Percentiles rank a stretch among this genome's conserved stretches.
These are phyloP conservation scores for Cheiracanthium punctorium DNA, from an alignment of 2,888 invertebrate species.

Conservation along the genomic window DNA sequence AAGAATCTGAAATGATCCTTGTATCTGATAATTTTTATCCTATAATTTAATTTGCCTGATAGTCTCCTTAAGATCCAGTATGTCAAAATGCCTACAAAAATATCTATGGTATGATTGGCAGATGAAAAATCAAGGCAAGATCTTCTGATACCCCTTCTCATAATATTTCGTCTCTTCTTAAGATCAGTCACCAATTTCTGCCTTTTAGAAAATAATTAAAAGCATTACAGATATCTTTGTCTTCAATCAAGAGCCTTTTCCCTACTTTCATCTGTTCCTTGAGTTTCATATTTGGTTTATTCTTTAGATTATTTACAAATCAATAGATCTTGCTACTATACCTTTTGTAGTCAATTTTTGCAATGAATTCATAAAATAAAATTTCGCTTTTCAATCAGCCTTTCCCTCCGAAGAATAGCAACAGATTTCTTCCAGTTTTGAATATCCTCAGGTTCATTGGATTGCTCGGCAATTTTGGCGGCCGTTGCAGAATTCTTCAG, in stretches of 20 bases:
- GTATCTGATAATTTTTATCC: too few species aligned
- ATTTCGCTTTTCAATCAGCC: neutral
- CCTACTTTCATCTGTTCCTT: neutral
- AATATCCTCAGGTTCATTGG: neutral
- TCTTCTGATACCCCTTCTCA: neutral
- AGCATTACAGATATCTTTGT: neutral
- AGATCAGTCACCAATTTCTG: neutral
- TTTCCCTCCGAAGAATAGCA: neutral
- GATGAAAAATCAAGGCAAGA: too few species aligned
- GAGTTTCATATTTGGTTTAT: neutral
- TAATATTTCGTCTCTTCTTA: neutral
- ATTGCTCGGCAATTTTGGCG: neutral
- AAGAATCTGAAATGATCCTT: neutral
- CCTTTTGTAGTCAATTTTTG: neutral
- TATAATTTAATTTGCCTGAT: too few species aligned
- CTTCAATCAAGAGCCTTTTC: neutral
- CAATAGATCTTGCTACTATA: neutral
- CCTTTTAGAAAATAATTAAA: neutral
- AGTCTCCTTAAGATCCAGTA: neutral
- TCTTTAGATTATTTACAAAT: neutral
- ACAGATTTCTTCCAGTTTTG: conserved; percentile 20
- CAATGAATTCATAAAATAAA: neutral
- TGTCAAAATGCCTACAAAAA: neutral
- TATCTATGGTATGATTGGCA: too few species aligned
- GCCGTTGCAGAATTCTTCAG: neutral